A percentile compares a stretch with the other conserved stretches of the same genome.
These are phyloP conservation scores for Araneus ventricosus DNA, from an alignment of 1,140 invertebrate species.

Conservation along the genomic window DNA sequence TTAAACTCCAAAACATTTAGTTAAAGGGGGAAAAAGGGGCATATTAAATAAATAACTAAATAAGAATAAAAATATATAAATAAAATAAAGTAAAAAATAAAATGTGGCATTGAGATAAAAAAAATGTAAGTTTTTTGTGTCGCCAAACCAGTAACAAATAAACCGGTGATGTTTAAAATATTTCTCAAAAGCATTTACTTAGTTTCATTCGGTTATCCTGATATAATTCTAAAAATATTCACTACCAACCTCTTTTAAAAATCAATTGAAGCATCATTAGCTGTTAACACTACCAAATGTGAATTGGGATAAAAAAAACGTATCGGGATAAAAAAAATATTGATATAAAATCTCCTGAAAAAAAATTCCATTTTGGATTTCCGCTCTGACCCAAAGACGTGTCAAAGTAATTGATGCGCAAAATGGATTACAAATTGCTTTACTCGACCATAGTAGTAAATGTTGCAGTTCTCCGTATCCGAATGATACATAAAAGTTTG, in stretches of 20 bases:
- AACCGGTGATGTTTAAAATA: too few species aligned
- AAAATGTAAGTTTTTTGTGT: too few species aligned
- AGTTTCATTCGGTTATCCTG: too few species aligned
- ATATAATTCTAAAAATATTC: too few species aligned
- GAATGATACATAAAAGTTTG: conserved; percentile 12
- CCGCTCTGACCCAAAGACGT: neutral
- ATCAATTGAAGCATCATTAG: neutral
- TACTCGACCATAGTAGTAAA: neutral
- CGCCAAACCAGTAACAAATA: too few species aligned
- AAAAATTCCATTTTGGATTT: neutral
- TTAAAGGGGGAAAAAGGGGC: too few species aligned
- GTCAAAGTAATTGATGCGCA: conserved; percentile 34
- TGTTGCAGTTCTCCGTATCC: neutral
- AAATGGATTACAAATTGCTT: conserved; percentile 41
- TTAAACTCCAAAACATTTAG: too few species aligned
- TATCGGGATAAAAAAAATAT: neutral
- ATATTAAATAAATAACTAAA: too few species aligned
- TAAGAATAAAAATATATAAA: too few species aligned
- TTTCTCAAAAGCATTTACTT: too few species aligned
- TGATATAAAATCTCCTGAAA: neutral
- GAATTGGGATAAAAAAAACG: neutral
- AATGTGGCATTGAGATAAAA: too few species aligned
- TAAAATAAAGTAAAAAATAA: too few species aligned
- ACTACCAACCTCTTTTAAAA: neutral
- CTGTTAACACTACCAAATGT: neutral